phyloP scores from a whole-genome alignment of 2,797 vertebrate genomes.

The Fistularia commersonii region DNA sequence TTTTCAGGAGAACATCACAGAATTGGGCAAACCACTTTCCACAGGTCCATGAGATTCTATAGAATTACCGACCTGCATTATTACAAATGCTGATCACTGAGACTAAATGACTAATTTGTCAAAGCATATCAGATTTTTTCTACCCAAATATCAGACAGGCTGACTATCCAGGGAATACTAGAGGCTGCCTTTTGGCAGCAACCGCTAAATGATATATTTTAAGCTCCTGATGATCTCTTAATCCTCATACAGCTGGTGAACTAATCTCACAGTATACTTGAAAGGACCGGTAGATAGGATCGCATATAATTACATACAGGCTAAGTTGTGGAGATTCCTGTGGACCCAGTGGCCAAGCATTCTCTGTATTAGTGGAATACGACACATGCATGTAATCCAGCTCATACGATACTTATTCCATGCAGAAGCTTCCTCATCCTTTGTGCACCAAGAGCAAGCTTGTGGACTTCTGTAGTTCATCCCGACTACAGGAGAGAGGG shows the following conservation, averaged over 20 bases:
- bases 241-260: conserved; percentile 67
- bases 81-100: neutral
- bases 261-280: conserved; percentile 64
- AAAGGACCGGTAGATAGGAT: conserved; percentile 53
- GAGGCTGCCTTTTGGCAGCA: conserved; percentile 60
- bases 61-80: neutral
- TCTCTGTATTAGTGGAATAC: conserved; percentile 58
- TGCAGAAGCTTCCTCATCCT: conserved; percentile 25
- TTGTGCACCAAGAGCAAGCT: conserved; percentile 22
- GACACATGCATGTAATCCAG: conserved; percentile 61
- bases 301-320: conserved; percentile 62
- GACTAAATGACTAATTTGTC: neutral
- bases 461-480: conserved; percentile 34
- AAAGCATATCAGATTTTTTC: neutral
- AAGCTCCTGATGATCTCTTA: conserved; percentile 65
- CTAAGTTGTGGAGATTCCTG: conserved; percentile 58
- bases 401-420: conserved; percentile 58
- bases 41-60: no score
- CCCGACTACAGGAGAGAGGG: conserved; percentile 43
- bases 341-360: conserved; percentile 35
- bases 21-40: no score
- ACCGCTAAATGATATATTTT: conserved; percentile 62
- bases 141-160: conserved; percentile 15
- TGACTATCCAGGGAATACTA: conserved; percentile 57
- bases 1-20: no score